These are phyloP conservation scores for Aurelia aurita complex sp. Pacific DNA, from an alignment of 30 jellyfish, hydroid and myxozoan genomes.

Conservation along the genomic window DNA sequence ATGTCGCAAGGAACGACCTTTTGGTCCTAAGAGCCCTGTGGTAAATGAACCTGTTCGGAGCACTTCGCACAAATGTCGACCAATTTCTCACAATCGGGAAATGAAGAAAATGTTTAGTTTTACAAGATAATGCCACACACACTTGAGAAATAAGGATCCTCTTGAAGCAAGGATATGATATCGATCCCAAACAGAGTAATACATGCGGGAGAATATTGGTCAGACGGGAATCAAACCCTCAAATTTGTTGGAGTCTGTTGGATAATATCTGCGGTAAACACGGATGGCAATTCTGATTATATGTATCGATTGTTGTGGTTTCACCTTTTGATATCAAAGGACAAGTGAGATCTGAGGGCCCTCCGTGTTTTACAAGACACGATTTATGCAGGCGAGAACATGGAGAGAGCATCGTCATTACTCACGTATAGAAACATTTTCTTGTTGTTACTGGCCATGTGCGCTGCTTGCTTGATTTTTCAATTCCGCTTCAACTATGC, in stretches of 20 bases:
- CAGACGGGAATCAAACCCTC: no score
- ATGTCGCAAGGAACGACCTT: conserved; percentile 69
- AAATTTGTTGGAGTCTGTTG: no score
- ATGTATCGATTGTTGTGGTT: conserved; percentile 2
- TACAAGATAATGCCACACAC: no score
- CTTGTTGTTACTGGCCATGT: conserved; percentile 47
- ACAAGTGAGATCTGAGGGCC: not conserved
- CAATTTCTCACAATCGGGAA: no score
- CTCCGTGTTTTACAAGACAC: conserved; percentile 4
- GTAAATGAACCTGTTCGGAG: conserved; percentile 45
- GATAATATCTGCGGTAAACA: no score
- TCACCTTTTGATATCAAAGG: not conserved
- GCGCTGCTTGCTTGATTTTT: conserved; percentile 51
- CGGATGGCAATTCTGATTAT: no score
- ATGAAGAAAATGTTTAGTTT: no score
- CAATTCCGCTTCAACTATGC: conserved; percentile 83
- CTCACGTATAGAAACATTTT: conserved; percentile 50
- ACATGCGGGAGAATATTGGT: no score
- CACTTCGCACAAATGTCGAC: no score
- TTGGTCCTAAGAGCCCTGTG: conserved; percentile 29
- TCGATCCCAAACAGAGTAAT: no score
- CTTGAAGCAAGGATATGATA: no score
- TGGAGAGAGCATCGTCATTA: conserved; percentile 13
- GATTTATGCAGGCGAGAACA: not conserved
- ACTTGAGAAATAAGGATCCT: no score